Evolutionary conservation across 1,140 invertebrate species (phyloP).

Genomic region (Helicoverpa armigera): DNA sequence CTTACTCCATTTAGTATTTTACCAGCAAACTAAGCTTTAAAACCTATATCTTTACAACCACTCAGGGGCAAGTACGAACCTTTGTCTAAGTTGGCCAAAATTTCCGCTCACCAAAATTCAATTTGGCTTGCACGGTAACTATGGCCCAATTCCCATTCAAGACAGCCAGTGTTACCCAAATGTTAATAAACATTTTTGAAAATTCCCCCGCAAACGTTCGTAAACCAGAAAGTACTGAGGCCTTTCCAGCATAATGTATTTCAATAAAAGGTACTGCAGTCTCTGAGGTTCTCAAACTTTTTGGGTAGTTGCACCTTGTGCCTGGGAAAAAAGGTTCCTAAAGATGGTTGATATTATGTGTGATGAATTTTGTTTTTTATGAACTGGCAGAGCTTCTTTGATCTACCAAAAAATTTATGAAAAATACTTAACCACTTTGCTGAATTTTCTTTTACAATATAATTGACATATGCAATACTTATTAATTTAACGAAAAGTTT

Average conservation of each 20-base stretch:
- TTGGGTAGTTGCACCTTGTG: background rate
- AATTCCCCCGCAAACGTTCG: constrained; percentile 3
- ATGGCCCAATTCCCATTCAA: constrained; percentile 19
- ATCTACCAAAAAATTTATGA: no score
- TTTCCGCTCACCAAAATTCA: constrained; percentile 36
- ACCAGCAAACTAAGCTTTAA: constrained; percentile 5
- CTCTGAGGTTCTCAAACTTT: constrained; percentile 23
- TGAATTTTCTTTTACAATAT: no score
- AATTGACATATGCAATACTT: no score
- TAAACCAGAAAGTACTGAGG: constrained; percentile 12
- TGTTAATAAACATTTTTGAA: constrained; percentile 41
- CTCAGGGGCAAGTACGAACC: background rate
- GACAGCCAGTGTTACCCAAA: constrained; percentile 25
- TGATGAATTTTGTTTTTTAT: background rate
- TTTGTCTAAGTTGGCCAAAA: constrained; percentile 20
- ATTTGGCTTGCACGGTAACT: constrained; percentile 26
- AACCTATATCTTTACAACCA: background rate
- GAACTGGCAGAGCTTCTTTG: background rate
- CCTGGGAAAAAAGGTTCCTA: background rate
- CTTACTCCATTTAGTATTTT: background rate
- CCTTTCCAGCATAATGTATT: constrained; percentile 14
- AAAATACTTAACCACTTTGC: no score
- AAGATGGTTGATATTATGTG: background rate
- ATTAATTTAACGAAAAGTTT: no score
- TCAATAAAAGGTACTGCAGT: constrained; percentile 21